phyloP scores from a whole-genome alignment of 2,113 vertebrate species.

The Ia io region DNA sequence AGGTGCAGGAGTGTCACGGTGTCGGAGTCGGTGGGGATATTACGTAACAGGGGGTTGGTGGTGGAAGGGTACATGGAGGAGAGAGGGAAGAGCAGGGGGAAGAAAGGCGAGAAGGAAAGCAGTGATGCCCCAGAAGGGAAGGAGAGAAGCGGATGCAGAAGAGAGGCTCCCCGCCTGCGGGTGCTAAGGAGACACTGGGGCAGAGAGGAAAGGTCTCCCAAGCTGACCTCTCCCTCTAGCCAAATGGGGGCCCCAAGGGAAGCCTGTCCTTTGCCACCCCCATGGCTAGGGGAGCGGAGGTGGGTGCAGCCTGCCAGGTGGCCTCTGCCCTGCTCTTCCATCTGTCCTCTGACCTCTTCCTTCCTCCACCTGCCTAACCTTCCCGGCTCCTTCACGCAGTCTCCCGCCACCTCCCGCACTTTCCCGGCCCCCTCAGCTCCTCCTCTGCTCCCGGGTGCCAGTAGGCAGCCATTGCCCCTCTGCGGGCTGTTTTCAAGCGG shows the following conservation, averaged over 20 bases:
- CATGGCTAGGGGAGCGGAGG: background rate
- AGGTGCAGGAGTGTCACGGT: background rate
- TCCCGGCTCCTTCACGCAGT: background rate
- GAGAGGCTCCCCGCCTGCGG: background rate
- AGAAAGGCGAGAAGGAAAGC: background rate
- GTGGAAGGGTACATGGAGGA: background rate
- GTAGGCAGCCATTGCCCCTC: background rate
- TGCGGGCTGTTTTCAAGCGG: background rate
- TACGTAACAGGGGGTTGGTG: constrained; percentile 26
- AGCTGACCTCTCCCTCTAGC: background rate
- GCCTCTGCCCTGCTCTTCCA: background rate
- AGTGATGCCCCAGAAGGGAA: background rate
- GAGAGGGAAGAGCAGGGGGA: background rate
- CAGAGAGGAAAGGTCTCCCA: background rate
- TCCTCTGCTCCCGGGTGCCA: background rate
- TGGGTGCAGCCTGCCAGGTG: background rate
- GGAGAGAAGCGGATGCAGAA: background rate
- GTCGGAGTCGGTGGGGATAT: background rate
- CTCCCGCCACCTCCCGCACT: background rate
- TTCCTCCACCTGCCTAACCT: background rate
- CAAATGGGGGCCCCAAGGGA: background rate
- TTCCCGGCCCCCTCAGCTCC: background rate
- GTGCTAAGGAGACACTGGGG: background rate
- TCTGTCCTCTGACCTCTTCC: background rate
- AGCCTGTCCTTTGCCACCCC: background rate